Evolutionary conservation across 2,888 invertebrate species (phyloP), one percentile per base, ranked within the genome.

Genomic region (Acrocyrtus sp.): DNA sequence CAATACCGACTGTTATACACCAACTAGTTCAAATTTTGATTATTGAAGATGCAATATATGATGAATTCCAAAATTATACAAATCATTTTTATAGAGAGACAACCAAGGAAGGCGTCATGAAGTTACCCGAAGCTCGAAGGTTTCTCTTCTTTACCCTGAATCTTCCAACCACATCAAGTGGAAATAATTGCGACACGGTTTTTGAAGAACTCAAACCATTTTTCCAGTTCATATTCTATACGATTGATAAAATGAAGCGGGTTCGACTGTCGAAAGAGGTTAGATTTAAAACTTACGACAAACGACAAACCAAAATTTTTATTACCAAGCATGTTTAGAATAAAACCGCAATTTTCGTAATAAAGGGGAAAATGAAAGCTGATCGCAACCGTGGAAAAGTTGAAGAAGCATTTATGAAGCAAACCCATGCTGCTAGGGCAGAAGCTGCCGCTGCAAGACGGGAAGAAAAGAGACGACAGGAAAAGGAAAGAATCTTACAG

Each of bases 371-470:
- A 85, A 84, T 85, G 45, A 98, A 98, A 85, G 93, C 98, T 54
- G 98, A 98, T 83, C 96, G 95, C 85, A 98, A 97, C 83, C 91
- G 99, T 3, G 89, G 92, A 84, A 91, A 92, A 80, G 96, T 97
- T 4, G 95, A 96, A 82, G 98, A 98, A 85, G 92, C 92, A 29
- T 97, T 95, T 87, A 86, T 96, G 82, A 95, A 98, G 83, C 94
- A 94, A 15, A 95, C 97, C 0, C 98, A 99, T 86, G 92, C 92
- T n/a, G 96, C 96, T 22, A 87, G 98, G 0, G 96, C 96, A 80
- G 99, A 99, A 86, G 96, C 96, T 26, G 98, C 98, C 1, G 98
- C 98, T 39, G 91, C 90, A 48, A 87, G 95, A 26, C 88, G 95
- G 8, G 99, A 99, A 84, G 98, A 99, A 84, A 94, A 94, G 82